Percentiles rank a stretch among this genome's conserved stretches.
Evolutionary conservation across 2,113 vertebrate species (phyloP).

Genomic region (Pelodiscus sinensis): DNA sequence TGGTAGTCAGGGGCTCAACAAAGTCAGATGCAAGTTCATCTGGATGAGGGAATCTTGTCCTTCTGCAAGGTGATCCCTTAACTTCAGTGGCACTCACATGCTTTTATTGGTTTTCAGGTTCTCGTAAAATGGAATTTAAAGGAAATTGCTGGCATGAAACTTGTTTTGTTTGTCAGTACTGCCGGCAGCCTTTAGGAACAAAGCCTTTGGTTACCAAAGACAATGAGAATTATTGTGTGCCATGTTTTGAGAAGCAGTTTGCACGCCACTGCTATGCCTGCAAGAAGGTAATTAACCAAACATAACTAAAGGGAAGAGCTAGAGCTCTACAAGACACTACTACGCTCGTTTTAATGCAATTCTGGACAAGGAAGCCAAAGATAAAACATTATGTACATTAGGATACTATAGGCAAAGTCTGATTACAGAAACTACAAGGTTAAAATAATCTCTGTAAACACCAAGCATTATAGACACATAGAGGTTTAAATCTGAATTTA

Average conservation of each 20-base stretch:
- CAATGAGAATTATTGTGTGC: conserved; percentile 80
- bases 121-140: conserved; percentile 85
- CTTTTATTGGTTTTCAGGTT: conserved; percentile 68
- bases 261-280: conserved; percentile 92
- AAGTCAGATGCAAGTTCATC: background rate
- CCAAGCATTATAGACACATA: background rate
- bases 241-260: conserved; percentile 84
- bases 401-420: background rate
- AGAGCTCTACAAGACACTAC: background rate
- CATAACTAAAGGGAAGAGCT: background rate
- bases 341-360: background rate
- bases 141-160: conserved; percentile 85
- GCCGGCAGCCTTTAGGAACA: conserved; percentile 79
- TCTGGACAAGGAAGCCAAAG: background rate
- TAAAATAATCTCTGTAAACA: background rate
- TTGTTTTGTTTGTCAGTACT: conserved; percentile 82
- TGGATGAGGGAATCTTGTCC: accelerated
- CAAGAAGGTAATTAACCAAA: conserved; percentile 87
- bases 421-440: background rate
- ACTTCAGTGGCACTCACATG: background rate
- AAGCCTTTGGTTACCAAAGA: conserved; percentile 82
- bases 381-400: background rate
- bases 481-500: background rate
- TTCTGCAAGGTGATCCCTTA: background rate
- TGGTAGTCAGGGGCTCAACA: background rate